Conservation (phyloP, 53 echinoderm and acorn worm species). For the Paelopatides confundens region DNA sequence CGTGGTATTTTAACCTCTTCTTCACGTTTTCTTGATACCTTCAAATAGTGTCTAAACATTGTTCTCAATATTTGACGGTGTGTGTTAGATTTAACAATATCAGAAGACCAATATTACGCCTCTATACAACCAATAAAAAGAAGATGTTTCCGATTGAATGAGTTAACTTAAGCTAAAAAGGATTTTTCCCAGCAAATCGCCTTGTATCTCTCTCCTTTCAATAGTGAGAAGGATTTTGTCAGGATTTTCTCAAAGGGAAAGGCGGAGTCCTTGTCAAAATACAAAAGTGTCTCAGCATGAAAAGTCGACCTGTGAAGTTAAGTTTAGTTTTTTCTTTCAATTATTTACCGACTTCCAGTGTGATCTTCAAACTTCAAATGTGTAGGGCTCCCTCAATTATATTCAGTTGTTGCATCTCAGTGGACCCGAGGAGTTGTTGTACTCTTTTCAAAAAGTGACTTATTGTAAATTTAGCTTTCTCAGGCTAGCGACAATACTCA, state of each 20-base stretch:
- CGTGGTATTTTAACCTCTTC: no score
- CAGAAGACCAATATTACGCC: neutral
- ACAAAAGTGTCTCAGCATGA: neutral
- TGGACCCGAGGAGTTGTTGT: no score
- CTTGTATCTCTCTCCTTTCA: neutral
- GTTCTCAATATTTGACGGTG: constrained; percentile 10
- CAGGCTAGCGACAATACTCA: no score
- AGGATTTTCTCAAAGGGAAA: constrained; percentile 23
- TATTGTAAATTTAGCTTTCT: no score
- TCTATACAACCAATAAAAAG: neutral
- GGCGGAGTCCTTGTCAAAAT: constrained; percentile 25
- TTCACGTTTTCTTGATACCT: neutral
- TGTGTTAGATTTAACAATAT: constrained; percentile 6
- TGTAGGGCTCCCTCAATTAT: no score
- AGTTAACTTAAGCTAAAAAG: neutral
- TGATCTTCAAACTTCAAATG: no score
- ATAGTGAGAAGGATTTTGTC: neutral
- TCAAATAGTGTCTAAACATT: neutral
- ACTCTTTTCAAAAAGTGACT: no score
- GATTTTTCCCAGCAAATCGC: neutral
- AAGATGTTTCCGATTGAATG: constrained; percentile 15
- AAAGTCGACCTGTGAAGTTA: neutral
- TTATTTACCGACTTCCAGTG: no score
- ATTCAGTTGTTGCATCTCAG: no score
- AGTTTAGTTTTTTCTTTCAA: neutral